Evolutionary conservation across 2,113 vertebrate genomes (phyloP).

Genomic region (Esox niger): DNA sequence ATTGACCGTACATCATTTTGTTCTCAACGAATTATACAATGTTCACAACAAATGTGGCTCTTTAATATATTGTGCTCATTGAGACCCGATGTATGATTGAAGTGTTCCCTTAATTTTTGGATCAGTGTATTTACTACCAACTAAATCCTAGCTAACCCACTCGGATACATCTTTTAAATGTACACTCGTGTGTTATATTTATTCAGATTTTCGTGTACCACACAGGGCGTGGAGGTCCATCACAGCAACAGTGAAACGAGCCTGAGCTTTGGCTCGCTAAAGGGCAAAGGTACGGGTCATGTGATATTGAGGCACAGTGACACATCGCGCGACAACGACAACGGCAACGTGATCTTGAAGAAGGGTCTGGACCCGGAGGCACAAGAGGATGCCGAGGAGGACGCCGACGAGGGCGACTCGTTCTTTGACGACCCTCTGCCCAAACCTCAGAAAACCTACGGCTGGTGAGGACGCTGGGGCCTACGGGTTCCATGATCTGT

Average conservation of each 20-base stretch:
- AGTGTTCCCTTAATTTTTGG: too few species aligned
- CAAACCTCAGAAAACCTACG: slow-evolving; percentile 81
- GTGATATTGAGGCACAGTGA: slow-evolving; percentile 50
- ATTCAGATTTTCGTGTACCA: slow-evolving; percentile 7
- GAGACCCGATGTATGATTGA: too few species aligned
- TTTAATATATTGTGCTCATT: too few species aligned
- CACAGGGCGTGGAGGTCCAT: slow-evolving; percentile 63
- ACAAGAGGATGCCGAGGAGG: slow-evolving; percentile 76
- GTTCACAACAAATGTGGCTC: too few species aligned
- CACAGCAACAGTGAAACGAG: slow-evolving; percentile 63
- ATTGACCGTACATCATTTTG: too few species aligned
- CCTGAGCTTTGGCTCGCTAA: slow-evolving; percentile 57
- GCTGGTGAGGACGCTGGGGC: slow-evolving; percentile 74
- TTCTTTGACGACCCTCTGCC: slow-evolving; percentile 95
- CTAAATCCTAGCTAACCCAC: neutral
- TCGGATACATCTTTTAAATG: neutral
- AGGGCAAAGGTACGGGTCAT: slow-evolving; percentile 62
- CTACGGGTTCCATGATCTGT: slow-evolving; percentile 3
- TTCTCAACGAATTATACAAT: too few species aligned
- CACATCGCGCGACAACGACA: slow-evolving; percentile 48
- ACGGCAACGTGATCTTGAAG: slow-evolving; percentile 38
- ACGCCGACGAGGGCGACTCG: slow-evolving; percentile 81
- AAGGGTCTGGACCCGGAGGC: slow-evolving; percentile 50
- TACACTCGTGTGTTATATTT: neutral
- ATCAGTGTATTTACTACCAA: too few species aligned